phyloP scores from a whole-genome alignment of 1,140 invertebrate species.

The Tetranychus cinnabarinus region DNA sequence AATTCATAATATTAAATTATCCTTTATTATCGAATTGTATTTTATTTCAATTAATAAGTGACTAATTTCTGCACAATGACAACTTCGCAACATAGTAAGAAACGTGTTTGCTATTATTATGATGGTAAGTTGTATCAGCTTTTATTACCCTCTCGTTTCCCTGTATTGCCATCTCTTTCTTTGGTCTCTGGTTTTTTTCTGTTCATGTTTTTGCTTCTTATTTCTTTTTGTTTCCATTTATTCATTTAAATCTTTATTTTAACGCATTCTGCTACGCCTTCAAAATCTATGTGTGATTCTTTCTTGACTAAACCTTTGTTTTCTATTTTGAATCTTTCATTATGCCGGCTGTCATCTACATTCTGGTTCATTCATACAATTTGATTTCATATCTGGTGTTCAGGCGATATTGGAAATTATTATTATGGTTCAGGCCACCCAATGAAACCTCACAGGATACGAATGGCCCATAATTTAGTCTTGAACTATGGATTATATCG shows the following conservation, averaged over 20 bases:
- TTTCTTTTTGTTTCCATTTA: no score
- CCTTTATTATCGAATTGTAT: no score
- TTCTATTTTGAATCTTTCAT: no score
- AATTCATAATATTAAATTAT: no score
- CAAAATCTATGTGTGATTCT: no score
- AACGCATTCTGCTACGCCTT: no score
- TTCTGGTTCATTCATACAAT: no score
- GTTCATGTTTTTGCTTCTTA: neutral
- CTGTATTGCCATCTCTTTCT: neutral
- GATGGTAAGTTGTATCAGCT: neutral
- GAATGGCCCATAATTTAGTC: conserved; percentile 97
- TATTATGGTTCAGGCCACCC: conserved; percentile 99
- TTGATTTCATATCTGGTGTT: no score
- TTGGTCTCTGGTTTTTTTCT: neutral
- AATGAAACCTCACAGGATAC: conserved; percentile 92
- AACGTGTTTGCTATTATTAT: conserved; percentile 93
- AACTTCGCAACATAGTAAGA: conserved; percentile 27
- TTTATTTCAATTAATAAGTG: no score
- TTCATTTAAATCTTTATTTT: no score
- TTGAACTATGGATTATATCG: conserved; percentile 96
- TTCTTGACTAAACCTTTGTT: no score
- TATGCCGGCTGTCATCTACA: no score
- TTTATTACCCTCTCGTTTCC: neutral
- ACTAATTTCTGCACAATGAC: neutral
- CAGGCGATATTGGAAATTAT: conserved; percentile 50